These are phyloP conservation scores for Hucho hucho DNA, from an alignment of 2,113 vertebrate genomes.

Conservation along the genomic window DNA sequence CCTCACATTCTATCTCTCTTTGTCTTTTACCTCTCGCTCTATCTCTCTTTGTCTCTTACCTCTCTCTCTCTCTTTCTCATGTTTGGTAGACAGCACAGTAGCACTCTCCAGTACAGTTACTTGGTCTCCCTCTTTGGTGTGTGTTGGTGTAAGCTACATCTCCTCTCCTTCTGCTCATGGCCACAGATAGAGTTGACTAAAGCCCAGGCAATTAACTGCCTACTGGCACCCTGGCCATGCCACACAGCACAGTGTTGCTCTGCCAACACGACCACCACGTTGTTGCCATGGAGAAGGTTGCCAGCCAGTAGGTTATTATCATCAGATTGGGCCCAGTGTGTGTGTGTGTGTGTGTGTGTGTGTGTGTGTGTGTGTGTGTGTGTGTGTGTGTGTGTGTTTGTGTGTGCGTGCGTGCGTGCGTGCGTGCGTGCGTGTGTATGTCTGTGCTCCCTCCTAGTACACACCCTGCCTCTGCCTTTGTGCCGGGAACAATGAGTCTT, in stretches of 20 bases:
- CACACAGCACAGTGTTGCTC: constrained; percentile 22
- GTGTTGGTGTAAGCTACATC: constrained; percentile 17
- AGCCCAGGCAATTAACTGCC: constrained; percentile 23
- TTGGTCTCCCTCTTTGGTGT: not conserved
- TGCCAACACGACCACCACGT: constrained; percentile 6
- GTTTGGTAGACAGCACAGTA: too few species aligned
- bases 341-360: not conserved
- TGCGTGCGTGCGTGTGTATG: not conserved
- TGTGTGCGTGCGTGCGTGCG: not conserved
- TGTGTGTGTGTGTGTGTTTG: not conserved
- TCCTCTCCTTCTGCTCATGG: constrained; percentile 32
- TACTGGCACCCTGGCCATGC: constrained; percentile 14
- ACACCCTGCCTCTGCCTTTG: not conserved
- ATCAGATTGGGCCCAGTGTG: constrained; percentile 30
- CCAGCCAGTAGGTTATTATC: constrained; percentile 44
- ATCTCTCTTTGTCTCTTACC: too few species aligned
- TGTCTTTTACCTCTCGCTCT: too few species aligned
- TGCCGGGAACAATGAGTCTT: not conserved
- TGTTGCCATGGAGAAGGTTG: constrained; percentile 58
- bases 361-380: not conserved
- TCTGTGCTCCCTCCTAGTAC: constrained; percentile 16
- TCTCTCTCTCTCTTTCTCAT: not conserved
- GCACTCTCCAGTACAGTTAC: not conserved
- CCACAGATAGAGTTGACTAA: constrained; percentile 10
- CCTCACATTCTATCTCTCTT: too few species aligned